These are phyloP conservation scores for Agriopis aurantiaria DNA, from an alignment of 2,888 invertebrate genomes.

Conservation along the genomic window DNA sequence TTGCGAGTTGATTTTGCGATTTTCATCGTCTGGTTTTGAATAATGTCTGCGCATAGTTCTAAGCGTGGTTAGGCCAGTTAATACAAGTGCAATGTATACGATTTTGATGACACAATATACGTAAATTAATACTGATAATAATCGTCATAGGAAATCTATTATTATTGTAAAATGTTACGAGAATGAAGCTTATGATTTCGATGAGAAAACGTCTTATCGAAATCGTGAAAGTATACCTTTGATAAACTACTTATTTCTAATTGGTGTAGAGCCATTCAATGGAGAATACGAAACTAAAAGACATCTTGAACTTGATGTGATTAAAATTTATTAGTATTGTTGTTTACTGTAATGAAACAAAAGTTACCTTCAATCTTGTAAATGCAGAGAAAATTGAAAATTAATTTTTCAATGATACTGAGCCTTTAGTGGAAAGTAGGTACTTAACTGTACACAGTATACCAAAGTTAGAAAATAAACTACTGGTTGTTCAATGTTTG, in stretches of 20 bases:
- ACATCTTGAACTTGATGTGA: conserved; percentile 65
- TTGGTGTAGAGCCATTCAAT: conserved; percentile 68
- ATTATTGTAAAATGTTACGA: conserved; percentile 81
- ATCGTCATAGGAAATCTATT: conserved; percentile 80
- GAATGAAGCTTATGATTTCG: conserved; percentile 76
- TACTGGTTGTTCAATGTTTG: conserved; percentile 67
- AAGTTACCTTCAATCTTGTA: conserved; percentile 81
- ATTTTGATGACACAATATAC: conserved; percentile 86
- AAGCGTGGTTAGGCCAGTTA: conserved; percentile 83
- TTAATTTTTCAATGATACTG: conserved; percentile 55
- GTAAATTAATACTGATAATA: conserved; percentile 82
- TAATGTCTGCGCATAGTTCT: conserved; percentile 57
- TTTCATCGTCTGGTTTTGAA: conserved; percentile 65
- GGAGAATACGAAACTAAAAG: conserved; percentile 60
- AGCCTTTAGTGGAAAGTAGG: conserved; percentile 68
- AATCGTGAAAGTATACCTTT: conserved; percentile 69
- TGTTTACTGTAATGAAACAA: conserved; percentile 73
- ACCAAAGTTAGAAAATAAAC: conserved; percentile 86
- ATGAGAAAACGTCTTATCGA: conserved; percentile 59
- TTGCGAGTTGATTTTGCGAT: conserved; percentile 73
- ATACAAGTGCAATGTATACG: conserved; percentile 87
- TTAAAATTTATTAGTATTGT: conserved; percentile 65
- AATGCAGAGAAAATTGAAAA: conserved; percentile 60
- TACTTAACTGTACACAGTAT: conserved; percentile 79
- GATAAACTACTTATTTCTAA: conserved; percentile 68